Evolutionary conservation across 2,113 vertebrate species (phyloP), one percentile per base, ranked within the genome.

Genomic region (Glaucomys volans): DNA sequence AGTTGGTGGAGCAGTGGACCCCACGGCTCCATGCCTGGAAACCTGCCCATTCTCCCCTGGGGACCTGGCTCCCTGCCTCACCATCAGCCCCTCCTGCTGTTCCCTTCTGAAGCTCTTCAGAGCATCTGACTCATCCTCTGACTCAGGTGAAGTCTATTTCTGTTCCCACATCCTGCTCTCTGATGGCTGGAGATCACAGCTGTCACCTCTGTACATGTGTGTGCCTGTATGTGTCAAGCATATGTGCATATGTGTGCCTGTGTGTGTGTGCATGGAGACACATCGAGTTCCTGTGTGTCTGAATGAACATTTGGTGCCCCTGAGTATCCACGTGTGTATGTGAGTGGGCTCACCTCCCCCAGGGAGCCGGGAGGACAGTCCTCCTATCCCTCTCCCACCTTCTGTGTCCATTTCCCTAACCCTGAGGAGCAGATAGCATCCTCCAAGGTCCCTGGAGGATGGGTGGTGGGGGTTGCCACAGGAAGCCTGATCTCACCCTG

Each of bases 71-170:
- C 42, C 57, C 64, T 87, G 91, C 87, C 79, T 66, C 32, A 71
- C 20, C 89, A 13, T 20, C 88, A 87, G 66, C 91, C 91, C 96
- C 94, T 96, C 96, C 93, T 91, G 66, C 71, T 91, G 64, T 71
- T 97, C 95, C 91, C 89, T 96, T 95, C 86, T 26, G 90, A 96
- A 89, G 79, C 57, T 91, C 89, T 90, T 74, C 86, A 95, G 95
- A 94, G 67, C 37, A 37, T 96, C 67, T 97, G 96, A 98, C 95
- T 98, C 97, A 96, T 90, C 74, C 80, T 94, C 91, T 97, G 96
- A 97, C 96, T 97, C 97, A 97, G 95, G 96, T 97, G 77, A 77
- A 95, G 82, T 77, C 44, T 98, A 91, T 97, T 97, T 96, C 87
- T 97, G 71, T 97, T 97, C 95, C 81, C 95, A 97, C 22, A 40